Evolutionary conservation across 2,113 vertebrate genomes (phyloP), one percentile per base, ranked within the genome.

Genomic region (Pagrus major): DNA sequence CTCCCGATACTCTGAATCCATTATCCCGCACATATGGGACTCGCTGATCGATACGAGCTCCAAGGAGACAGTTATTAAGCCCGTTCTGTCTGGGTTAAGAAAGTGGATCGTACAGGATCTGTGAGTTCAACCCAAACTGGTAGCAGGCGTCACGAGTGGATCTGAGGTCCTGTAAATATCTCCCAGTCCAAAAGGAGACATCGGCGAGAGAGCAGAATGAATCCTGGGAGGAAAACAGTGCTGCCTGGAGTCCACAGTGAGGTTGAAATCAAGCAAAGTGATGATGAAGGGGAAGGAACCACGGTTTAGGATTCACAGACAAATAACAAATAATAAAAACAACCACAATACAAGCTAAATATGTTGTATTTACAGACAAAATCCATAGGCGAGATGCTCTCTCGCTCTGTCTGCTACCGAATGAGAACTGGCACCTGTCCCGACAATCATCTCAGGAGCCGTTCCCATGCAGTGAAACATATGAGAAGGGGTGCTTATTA

Each of bases 281-380:
- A 35, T 44, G 47, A 85, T 51, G 75, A 73, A 72, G 76, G 60
- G 78, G 46, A 79, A 73, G 59, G 61, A 86, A 79, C 73, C 69
- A 85, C 41, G 15, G 80, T 88, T 84, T 56, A 87, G 85, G 78
- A 90, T 91, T 93, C 87, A 94, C 91, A 91, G 88, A 91, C 65
- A 81, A 87, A 90, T 89, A 86, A 90, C 86, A 90, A 92, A 88
- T 72, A 80, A 88, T 77, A 87, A 86, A n/a, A 91, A 89, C 76
- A 86, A 89, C 65, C 76, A 90, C 83, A 88, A 83, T 83, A 86
- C 74, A 86, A 88, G 81, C 70, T 83, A 84, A 89, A 87, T 81
- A 86, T 84, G 84, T 77, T 81, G 76, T 88, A 92, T 93, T 92
- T 93, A 94, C 89, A 93, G 77, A 91, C 83, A 75, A 84, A 86